phyloP scores from a whole-genome alignment of 1,140 invertebrate genomes.

The Amyelois transitella region DNA sequence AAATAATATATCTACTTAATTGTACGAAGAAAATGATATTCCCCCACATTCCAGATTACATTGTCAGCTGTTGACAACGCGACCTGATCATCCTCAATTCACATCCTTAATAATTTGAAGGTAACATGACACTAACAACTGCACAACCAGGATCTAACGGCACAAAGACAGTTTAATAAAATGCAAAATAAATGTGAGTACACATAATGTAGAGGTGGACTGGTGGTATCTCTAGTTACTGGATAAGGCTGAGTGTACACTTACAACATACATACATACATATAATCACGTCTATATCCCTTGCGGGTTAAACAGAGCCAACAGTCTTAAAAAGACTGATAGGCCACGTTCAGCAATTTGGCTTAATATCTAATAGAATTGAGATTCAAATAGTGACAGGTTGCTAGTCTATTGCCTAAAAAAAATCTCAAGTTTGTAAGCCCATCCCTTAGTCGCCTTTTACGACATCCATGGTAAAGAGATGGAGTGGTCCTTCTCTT shows the following conservation, averaged over 20 bases:
- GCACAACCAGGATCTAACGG: background rate
- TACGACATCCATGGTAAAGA: no score
- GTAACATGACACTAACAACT: background rate
- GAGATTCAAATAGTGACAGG: no score
- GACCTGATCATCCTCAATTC: background rate
- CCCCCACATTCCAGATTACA: background rate
- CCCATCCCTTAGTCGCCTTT: no score
- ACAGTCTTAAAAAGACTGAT: no score
- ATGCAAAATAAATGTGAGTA: conserved; percentile 2
- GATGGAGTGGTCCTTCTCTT: no score
- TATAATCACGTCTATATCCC: no score
- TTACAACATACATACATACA: background rate
- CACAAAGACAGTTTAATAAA: background rate
- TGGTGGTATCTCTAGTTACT: background rate
- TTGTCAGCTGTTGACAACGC: background rate
- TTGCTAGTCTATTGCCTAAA: no score
- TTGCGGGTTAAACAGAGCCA: no score
- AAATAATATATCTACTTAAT: background rate
- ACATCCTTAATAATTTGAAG: background rate
- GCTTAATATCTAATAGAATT: no score
- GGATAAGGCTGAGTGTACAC: background rate
- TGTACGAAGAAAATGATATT: no score
- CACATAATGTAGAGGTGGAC: background rate
- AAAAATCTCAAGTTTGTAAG: no score
- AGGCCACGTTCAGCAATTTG: no score